A percentile compares a stretch with the other conserved stretches of the same genome.
Conservation (phyloP, 2,113 vertebrate genomes). For the Pampusana beccarii region DNA sequence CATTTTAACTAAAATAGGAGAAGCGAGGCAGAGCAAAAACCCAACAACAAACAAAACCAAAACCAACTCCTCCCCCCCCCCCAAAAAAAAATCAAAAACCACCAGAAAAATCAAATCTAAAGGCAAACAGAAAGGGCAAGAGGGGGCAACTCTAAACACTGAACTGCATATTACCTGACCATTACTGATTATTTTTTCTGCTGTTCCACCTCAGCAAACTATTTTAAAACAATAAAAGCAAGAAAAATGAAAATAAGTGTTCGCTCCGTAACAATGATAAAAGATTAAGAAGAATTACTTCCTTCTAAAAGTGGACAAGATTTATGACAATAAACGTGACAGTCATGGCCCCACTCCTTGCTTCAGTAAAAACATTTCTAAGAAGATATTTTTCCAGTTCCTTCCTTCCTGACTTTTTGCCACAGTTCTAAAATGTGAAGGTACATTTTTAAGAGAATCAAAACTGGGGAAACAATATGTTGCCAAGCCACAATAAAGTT, state of each 20-base stretch:
- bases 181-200: neutral
- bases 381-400: neutral
- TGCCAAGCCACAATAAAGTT: neutral
- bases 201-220: neutral
- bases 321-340: neutral
- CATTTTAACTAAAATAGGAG: neutral
- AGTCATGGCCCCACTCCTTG: rapidly evolving
- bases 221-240: neutral
- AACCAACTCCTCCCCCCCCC: too few species aligned
- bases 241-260: neutral
- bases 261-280: neutral
- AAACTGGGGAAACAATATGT: neutral
- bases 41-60: too few species aligned
- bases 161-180: neutral
- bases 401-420: neutral
- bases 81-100: neutral
- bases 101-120: neutral
- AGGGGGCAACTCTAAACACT: neutral
- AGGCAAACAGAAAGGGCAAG: neutral
- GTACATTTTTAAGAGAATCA: neutral
- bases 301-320: neutral
- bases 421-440: neutral
- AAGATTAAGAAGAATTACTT: neutral
- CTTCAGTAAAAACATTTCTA: neutral
- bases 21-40: neutral